Evolutionary conservation across 92 coral and sea anemone genomes (phyloP).

Genomic region (Phenganax stokvisi): DNA sequence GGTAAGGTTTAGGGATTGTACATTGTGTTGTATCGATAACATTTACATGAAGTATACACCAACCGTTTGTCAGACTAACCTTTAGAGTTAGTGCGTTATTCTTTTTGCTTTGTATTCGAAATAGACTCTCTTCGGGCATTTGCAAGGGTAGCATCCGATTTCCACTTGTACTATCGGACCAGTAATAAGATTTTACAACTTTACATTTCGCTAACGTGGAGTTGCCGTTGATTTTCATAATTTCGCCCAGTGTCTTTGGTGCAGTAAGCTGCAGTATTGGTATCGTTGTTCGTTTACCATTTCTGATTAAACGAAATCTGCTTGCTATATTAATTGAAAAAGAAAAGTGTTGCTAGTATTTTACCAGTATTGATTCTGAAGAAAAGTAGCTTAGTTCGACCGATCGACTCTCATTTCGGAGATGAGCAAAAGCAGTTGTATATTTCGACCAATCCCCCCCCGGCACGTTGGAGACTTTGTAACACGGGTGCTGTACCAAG

Average conservation of each 20-base stretch:
- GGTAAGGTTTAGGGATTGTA: too few species aligned
- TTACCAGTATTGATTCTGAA: not conserved
- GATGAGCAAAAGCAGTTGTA: too few species aligned
- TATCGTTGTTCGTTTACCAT: not conserved
- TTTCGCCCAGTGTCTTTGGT: constrained; percentile 16
- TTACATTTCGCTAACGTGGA: not conserved
- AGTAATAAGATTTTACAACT: constrained; percentile 10
- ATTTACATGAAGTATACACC: too few species aligned
- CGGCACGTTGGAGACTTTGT: too few species aligned
- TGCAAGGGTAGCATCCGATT: not conserved
- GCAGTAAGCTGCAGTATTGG: not conserved
- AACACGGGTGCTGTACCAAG: too few species aligned
- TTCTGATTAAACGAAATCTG: constrained; percentile 2
- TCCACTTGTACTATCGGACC: not conserved
- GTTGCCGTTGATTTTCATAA: not conserved
- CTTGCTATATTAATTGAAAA: not conserved
- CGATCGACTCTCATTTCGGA: too few species aligned
- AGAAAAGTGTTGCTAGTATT: not conserved
- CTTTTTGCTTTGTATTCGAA: not conserved
- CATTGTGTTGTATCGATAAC: too few species aligned
- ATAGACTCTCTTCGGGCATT: not conserved
- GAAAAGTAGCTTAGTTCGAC: too few species aligned
- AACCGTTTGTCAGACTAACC: not conserved
- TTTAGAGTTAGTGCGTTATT: not conserved
- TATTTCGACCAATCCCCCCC: too few species aligned